Conservation (phyloP, 35 echinoderm and acorn worm genomes). For the Ophiothrix spiculata region DNA sequence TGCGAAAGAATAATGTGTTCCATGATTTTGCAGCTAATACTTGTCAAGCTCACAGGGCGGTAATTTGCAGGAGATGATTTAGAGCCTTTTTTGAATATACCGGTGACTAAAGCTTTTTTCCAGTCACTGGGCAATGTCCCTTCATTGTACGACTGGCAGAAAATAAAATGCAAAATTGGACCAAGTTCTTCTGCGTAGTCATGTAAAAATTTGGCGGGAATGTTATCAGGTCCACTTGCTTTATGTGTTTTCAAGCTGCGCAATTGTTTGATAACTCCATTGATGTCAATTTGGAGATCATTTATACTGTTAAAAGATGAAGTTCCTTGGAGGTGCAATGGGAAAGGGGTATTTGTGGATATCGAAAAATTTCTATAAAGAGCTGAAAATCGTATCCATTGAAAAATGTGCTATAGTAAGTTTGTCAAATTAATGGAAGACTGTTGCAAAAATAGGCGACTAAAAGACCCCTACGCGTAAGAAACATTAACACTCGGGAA, state of each 20-base stretch:
- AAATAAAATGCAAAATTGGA: conserved; percentile 14
- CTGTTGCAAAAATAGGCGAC: too few relatives aligned
- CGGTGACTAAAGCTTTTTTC: conserved; percentile 16
- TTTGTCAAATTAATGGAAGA: too few relatives aligned
- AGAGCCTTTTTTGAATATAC: neutral
- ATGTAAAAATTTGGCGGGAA: conserved; percentile 17
- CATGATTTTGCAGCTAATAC: conserved; percentile 32
- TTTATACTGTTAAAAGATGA: too few relatives aligned
- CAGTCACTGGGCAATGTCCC: conserved; percentile 3
- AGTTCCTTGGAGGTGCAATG: too few relatives aligned
- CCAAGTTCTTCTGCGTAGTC: conserved; percentile 14
- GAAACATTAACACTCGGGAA: too few relatives aligned
- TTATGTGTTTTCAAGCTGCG: neutral
- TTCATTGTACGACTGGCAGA: neutral
- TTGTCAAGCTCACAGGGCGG: conserved; percentile 18
- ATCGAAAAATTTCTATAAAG: too few relatives aligned
- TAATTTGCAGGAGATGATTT: conserved; percentile 7
- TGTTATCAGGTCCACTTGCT: conserved; percentile 20
- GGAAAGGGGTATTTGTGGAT: too few relatives aligned
- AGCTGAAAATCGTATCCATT: too few relatives aligned
- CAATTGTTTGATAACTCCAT: conserved; percentile 36
- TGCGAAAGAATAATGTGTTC: conserved; percentile 22
- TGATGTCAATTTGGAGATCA: conserved; percentile 14
- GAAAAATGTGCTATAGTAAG: too few relatives aligned
- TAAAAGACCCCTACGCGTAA: too few relatives aligned